Evolutionary conservation across 30 jellyfish, hydroid and myxozoan genomes (phyloP), one percentile per base, ranked within the genome.

Genomic region (Sanderia malayensis): DNA sequence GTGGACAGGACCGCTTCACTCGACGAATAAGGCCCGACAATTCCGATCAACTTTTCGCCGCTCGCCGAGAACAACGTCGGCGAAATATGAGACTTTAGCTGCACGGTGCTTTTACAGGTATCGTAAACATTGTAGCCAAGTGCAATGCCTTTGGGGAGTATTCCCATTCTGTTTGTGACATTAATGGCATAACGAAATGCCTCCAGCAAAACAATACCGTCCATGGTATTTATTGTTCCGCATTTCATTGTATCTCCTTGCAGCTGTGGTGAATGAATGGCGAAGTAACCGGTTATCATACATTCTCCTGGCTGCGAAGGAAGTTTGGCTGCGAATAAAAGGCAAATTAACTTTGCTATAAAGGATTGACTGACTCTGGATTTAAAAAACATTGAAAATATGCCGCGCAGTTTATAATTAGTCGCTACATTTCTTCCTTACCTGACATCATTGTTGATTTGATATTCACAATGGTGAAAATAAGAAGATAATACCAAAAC

Each of bases 171-270:
- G 74, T 73, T 71, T 29, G 81, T 71, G 21, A 71, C 60, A 44
- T 58, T 44, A 45, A 83, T 58, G 3, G 95, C 95, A 74, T 71
- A 83, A 1, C 95, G 95, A 22, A 83, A 83, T 1, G 95, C 95
- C 60, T 83, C 95, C 29, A 83, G 78, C 49, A 71, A 57, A 6
- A 83, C 58, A 41, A 83, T 62, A 66, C 95, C 95, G 44, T 71
- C 76, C 49, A 67, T 79, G 17, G 55, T 30, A 29, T 61, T 83
- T 70, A 83, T 64, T 18, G 79, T 25, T 27, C 87, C 95, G 62
- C 95, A 83, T 3, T 25, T 27, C 52, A 61, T n/a, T 31, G 79
- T 61, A 9, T 74, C 71, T 19, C 52, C 74, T 53, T 62, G 52
- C 20, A 65, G 20, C 9, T 31, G 20, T 9, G 92, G 92, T 10